phyloP scores from a whole-genome alignment of 2,888 invertebrate genomes.

The Melieria picta region DNA sequence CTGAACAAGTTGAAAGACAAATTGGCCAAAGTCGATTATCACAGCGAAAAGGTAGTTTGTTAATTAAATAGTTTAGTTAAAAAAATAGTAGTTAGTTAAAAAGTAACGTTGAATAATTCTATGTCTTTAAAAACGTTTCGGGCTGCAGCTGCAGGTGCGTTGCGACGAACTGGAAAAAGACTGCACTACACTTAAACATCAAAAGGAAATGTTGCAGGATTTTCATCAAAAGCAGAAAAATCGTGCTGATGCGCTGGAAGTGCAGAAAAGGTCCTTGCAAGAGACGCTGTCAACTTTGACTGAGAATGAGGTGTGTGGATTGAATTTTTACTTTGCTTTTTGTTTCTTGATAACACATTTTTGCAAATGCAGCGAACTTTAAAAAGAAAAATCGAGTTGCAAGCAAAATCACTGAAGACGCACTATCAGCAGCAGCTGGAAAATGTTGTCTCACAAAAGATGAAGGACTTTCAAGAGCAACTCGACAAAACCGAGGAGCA shows the following conservation, averaged over 20 bases:
- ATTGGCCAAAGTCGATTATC: conserved; percentile 66
- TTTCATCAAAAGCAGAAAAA: conserved; percentile 69
- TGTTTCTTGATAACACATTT: not conserved
- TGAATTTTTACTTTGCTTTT: not conserved
- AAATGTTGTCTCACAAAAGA: conserved; percentile 77
- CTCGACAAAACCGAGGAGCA: conserved; percentile 76
- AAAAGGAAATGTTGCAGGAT: conserved; percentile 68
- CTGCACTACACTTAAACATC: conserved; percentile 69
- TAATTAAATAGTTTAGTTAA: not conserved
- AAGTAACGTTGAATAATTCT: not conserved
- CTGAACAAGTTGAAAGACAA: conserved; percentile 66
- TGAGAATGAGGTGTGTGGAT: conserved; percentile 70
- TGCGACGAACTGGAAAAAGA: conserved; percentile 72
- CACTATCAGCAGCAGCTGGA: conserved; percentile 86
- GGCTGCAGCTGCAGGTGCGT: conserved; percentile 65
- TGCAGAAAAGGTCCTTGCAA: conserved; percentile 69
- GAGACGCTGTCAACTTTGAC: conserved; percentile 67
- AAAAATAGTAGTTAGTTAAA: not conserved
- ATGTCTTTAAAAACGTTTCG: not conserved
- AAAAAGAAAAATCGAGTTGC: conserved; percentile 71
- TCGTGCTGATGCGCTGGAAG: conserved; percentile 68
- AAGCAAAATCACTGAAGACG: conserved; percentile 75
- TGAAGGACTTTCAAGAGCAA: conserved; percentile 81
- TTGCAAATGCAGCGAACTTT: conserved; percentile 65
- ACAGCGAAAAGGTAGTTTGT: conserved; percentile 67